Base-by-base conservation (phyloP, 1,140 invertebrate genomes). In the Neodiprion pinetum region DNA sequence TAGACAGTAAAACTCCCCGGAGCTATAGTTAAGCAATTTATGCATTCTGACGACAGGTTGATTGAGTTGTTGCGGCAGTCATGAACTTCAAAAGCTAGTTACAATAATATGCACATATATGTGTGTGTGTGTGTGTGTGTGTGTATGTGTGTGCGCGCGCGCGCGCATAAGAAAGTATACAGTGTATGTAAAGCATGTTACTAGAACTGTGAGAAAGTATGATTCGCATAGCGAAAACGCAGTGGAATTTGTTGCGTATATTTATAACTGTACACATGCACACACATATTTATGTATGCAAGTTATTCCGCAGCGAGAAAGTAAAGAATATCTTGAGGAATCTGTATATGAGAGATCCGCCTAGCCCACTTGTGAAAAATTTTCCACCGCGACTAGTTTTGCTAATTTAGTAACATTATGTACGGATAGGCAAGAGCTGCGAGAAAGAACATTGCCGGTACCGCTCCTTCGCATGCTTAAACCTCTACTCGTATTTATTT, bases 321-420 rank as follows among this genome's bases (percentile, higher is more conserved):
- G 53, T 61, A 12, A 61, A 17, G 53, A 61, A 61, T 61, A 3
- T 61, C 53, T 61, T 61, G 53, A 9, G n/a, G 53, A 61, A 61
- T 61, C 53, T 61, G n/a, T 14, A 11, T 23, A 47, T 12, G 67
- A 67, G 14, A 40, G 70, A n/a, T 77, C 72, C 79, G 69, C 80
- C 79, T 82, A 80, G 79, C 81, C 81, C 81, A 82, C 80, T 81
- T 81, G 70, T 71, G 70, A 17, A 61, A 17, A 61, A 61, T 61
- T 61, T 8, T 12, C 53, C 53, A 5, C 53, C 53, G 21, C 70
- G 48, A 71, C 70, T 71, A 14, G 10, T 50, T 9, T 71, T 21
- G 48, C 70, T 48, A 50, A 71, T 69, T 69, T 21, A 69, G 40
- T 11, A 69, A 69, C 21, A 23, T 69, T 7, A 21, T 23, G 67